Evolutionary conservation across 2,888 invertebrate genomes (phyloP).

Genomic region (Calameuta pallipes): DNA sequence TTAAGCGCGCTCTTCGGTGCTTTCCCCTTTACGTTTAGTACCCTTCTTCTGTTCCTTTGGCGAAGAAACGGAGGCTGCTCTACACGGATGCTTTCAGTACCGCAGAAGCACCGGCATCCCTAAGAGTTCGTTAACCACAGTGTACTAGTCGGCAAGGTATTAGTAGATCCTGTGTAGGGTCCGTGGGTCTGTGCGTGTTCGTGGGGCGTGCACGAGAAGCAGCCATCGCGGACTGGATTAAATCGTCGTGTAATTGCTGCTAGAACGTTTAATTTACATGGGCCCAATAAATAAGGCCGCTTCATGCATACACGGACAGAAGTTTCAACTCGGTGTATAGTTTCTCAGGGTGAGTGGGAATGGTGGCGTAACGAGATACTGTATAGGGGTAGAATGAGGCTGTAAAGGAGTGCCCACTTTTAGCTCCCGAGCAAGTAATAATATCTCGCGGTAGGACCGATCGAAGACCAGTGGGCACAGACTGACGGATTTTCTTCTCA

Average conservation of each 20-base stretch:
- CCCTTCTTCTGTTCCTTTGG: not conserved
- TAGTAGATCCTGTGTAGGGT: too few relatives aligned
- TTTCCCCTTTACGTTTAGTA: not conserved
- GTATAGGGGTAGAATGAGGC: not conserved
- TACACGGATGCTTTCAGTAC: not conserved
- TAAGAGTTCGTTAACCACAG: not conserved
- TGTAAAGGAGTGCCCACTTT: not conserved
- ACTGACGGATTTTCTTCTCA: not conserved
- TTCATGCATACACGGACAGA: not conserved
- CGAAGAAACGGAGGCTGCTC: not conserved
- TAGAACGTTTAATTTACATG: not conserved
- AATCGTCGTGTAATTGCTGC: not conserved
- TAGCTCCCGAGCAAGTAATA: not conserved
- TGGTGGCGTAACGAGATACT: not conserved
- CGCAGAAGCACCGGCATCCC: not conserved
- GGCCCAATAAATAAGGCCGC: not conserved
- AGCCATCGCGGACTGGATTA: not conserved
- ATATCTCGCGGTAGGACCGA: not conserved
- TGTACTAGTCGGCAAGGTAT: not conserved
- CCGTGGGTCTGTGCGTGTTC: too few relatives aligned
- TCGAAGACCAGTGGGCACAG: not conserved
- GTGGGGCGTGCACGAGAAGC: not conserved
- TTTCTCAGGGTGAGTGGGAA: not conserved
- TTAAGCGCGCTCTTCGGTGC: not conserved
- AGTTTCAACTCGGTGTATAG: not conserved